These are phyloP conservation scores for Drosophila miranda DNA, from an alignment of 1,140 invertebrate species.

Conservation along the genomic window DNA sequence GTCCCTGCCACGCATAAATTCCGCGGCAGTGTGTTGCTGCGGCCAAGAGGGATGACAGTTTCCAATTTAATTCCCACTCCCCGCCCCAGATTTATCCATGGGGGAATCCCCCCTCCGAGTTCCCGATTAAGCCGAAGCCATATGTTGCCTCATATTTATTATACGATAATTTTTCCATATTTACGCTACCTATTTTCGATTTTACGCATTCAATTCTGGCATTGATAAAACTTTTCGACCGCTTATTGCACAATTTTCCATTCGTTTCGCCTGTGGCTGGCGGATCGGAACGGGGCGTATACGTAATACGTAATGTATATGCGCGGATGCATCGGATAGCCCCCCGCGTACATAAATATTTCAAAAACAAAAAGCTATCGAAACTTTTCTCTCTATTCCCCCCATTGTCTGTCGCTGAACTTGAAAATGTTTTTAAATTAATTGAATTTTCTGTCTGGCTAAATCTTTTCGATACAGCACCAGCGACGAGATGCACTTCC, in stretches of 20 bases:
- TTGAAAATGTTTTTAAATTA: neutral
- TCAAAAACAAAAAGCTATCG: constrained; percentile 22
- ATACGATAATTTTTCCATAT: constrained; percentile 7
- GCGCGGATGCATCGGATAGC: neutral
- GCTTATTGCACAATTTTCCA: constrained; percentile 1
- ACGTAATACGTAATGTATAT: constrained; percentile 23
- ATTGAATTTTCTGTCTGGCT: neutral
- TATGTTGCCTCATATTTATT: constrained; percentile 1
- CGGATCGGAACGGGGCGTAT: constrained; percentile 32
- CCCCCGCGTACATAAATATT: neutral
- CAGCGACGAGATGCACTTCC: too few species aligned
- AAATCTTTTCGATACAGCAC: too few species aligned
- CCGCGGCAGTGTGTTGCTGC: too few species aligned
- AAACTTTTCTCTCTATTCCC: constrained; percentile 29
- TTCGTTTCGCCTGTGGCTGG: neutral
- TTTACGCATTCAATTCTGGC: constrained; percentile 5
- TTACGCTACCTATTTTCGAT: constrained; percentile 31
- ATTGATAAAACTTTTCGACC: too few species aligned
- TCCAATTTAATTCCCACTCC: too few species aligned
- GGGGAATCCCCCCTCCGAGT: too few species aligned
- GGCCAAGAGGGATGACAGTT: too few species aligned
- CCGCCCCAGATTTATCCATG: too few species aligned
- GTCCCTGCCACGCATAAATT: constrained; percentile 21
- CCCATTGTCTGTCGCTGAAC: neutral
- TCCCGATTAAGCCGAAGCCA: too few species aligned